Evolutionary conservation across 1,140 invertebrate genomes (phyloP).

Genomic region (Calephelis virginiensis): DNA sequence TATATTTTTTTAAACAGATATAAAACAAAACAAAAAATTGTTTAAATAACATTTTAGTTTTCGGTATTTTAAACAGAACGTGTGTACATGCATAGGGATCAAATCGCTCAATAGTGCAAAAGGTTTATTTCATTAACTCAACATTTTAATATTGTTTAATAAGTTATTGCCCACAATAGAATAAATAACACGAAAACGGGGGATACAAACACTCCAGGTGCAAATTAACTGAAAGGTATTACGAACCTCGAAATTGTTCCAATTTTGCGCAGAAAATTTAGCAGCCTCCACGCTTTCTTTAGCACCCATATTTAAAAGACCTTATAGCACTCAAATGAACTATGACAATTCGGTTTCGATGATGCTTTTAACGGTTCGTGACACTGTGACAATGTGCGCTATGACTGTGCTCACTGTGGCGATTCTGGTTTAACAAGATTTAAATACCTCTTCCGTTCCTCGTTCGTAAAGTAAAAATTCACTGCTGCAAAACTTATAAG

Average conservation of each 20-base stretch:
- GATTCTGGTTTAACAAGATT: slow-evolving; percentile 63
- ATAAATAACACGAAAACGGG: slow-evolving; percentile 62
- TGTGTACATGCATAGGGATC: slow-evolving; percentile 62
- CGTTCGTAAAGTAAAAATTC: slow-evolving; percentile 68
- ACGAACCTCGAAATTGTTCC: slow-evolving; percentile 86
- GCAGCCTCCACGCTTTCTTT: slow-evolving; percentile 86
- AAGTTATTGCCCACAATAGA: slow-evolving; percentile 55
- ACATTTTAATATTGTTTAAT: slow-evolving; percentile 47
- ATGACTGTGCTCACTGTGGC: slow-evolving; percentile 60
- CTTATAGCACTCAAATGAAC: slow-evolving; percentile 71
- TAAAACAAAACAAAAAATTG: neutral
- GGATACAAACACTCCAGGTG: slow-evolving; percentile 76
- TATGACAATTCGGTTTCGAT: slow-evolving; percentile 69
- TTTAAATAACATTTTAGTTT: slow-evolving; percentile 6
- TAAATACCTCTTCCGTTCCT: slow-evolving; percentile 69
- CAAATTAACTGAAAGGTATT: slow-evolving; percentile 72
- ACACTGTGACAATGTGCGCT: slow-evolving; percentile 65
- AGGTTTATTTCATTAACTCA: slow-evolving; percentile 44
- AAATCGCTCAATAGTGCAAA: slow-evolving; percentile 60
- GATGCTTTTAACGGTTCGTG: slow-evolving; percentile 62
- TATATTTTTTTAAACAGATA: neutral
- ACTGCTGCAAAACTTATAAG: slow-evolving; percentile 69
- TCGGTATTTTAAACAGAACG: slow-evolving; percentile 40
- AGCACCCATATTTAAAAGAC: slow-evolving; percentile 81
- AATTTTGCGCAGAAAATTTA: slow-evolving; percentile 86